phyloP scores from a whole-genome alignment of 2,888 invertebrate species.

The Epistrophella euchroma region DNA sequence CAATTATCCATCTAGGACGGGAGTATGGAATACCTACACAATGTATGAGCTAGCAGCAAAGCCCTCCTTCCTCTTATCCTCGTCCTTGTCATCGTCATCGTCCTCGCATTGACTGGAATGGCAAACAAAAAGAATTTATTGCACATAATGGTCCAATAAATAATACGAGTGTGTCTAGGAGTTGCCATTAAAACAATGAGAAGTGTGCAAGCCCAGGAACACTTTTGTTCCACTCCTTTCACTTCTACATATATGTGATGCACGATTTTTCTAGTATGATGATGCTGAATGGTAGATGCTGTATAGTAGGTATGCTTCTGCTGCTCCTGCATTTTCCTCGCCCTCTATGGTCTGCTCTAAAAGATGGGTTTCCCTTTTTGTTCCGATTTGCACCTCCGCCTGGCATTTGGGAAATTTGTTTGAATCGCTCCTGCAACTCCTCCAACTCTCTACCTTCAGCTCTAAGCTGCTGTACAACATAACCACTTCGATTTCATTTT shows the following conservation, averaged over 20 bases:
- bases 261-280: conserved; percentile 59
- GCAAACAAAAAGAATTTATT: conserved; percentile 76
- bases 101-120: conserved; percentile 52
- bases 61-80: conserved; percentile 14
- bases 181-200: conserved; percentile 76
- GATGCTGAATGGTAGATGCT: conserved; percentile 37
- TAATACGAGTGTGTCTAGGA: conserved; percentile 74
- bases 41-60: conserved; percentile 6
- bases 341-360: conserved; percentile 27
- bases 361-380: conserved; percentile 64
- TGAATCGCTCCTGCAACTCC: conserved; percentile 42
- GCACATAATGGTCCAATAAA: conserved; percentile 76
- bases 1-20: conserved; percentile 71
- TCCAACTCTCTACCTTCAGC: conserved; percentile 25
- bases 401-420: conserved; percentile 74
- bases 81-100: not conserved
- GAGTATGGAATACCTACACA: conserved; percentile 30
- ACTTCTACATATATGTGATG: conserved; percentile 63
- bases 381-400: conserved; percentile 64
- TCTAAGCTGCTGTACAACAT: conserved; percentile 52
- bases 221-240: conserved; percentile 57
- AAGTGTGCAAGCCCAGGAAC: conserved; percentile 74
- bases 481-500: conserved; percentile 46
- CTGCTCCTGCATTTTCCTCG: conserved; percentile 42
- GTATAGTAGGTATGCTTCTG: conserved; percentile 51